Base-by-base conservation (phyloP, 2,888 invertebrate species). In the Helicoverpa assulta region DNA sequence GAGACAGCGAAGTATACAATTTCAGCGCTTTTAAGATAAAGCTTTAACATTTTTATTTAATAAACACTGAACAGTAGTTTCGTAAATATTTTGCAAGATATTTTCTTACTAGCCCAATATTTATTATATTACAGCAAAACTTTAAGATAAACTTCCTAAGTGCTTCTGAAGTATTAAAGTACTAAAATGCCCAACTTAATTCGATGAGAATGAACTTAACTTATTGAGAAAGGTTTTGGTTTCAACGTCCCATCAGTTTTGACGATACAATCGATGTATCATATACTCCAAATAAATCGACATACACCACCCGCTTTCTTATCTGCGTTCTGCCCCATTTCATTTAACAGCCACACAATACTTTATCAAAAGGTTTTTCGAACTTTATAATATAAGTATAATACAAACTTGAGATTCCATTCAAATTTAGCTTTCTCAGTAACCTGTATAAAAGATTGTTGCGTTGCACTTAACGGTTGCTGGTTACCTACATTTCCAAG, bases 361-460 rank as follows among this genome's bases (percentile, higher is more conserved):
- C 57, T 43, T 54, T 68, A 75, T 69, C 59, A 72, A 76, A 76
- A 65, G 52, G 62, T 57, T 60, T 67, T 56, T 52, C 33, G 21
- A 61, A 40, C 51, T 57, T 33, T 70, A 71, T 79, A 70, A 73
- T 77, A 33, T 6, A 2, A 2, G 2, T 21, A 21, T 2, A 2
- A 26, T 26, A 50, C 2, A 62, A 66, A 68, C 62, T 57, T 53
- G 55, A 59, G 50, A 47, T 71, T 56, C 67, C 29, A 70, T 80
- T 71, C 43, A 73, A 71, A 61, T 62, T 66, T 63, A 61, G 66
- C 61, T 64, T 59, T 21, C 16, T 54, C 63, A 68, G 53, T 62
- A 74, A 81, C 64, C 37, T 66, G 61, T 70, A 76, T 54, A 78
- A 73, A 73, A 70, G 67, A 73, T 58, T 74, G 58, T 72, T 80